These are phyloP conservation scores for Arctocebus calabarensis DNA, from an alignment of 2,797 vertebrate genomes.

Conservation along the genomic window DNA sequence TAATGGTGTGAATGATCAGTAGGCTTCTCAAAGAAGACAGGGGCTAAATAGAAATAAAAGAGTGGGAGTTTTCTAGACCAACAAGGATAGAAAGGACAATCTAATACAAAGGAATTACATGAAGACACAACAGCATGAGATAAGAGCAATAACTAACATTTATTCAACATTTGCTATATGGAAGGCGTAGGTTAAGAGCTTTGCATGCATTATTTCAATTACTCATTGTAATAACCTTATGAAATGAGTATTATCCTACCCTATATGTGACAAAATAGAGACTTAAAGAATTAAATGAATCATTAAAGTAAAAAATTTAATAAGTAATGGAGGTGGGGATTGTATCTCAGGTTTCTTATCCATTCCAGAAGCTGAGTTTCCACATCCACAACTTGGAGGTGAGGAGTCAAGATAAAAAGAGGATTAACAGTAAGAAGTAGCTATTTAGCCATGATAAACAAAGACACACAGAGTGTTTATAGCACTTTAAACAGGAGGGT, in stretches of 20 bases:
- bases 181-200: no score
- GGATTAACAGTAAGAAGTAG: rapidly evolving
- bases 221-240: background rate
- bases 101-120: background rate
- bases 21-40: background rate
- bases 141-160: no score
- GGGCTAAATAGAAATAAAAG: background rate
- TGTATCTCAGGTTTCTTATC: background rate
- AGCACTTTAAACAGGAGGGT: background rate
- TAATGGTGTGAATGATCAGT: no score
- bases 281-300: background rate
- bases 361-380: background rate
- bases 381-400: background rate
- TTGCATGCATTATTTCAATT: rapidly evolving
- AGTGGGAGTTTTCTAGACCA: background rate
- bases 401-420: background rate
- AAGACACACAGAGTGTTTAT: rapidly evolving
- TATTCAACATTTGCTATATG: no score
- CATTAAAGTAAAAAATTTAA: background rate
- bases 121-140: no score
- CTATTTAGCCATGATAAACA: background rate
- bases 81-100: background rate
- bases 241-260: background rate
- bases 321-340: background rate
- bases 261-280: background rate